Evolutionary conservation across 2,797 vertebrate species (phyloP).

Genomic region (Peromyscus eremicus): DNA sequence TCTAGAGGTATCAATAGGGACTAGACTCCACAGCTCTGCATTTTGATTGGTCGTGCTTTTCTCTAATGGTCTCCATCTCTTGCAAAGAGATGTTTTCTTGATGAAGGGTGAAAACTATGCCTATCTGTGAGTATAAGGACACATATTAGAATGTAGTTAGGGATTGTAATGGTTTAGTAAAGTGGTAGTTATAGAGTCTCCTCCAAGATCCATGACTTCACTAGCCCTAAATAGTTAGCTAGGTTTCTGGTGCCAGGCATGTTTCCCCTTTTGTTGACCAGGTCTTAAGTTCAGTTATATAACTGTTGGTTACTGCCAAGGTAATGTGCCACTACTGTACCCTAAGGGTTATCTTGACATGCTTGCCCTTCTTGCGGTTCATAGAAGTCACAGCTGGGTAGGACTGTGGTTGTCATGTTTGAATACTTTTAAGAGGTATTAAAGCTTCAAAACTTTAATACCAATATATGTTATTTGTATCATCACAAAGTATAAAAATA

Average conservation of each 20-base stretch:
- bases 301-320: neutral
- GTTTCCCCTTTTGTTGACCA: neutral
- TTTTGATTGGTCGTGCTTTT: neutral
- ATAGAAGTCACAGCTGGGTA: no score
- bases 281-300: neutral
- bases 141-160: neutral
- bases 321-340: neutral
- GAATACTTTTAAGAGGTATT: neutral
- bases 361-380: neutral
- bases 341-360: neutral
- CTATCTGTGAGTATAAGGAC: neutral
- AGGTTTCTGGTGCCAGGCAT: neutral
- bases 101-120: neutral
- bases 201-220: neutral
- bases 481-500: neutral
- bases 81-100: neutral
- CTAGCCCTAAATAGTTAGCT: neutral
- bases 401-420: neutral
- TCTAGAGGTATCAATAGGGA: neutral
- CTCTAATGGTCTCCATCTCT: neutral
- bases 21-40: neutral
- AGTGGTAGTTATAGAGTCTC: neutral
- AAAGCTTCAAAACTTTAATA: conserved; percentile 43
- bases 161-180: neutral
- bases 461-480: neutral